These are phyloP conservation scores for Herpetotheres cachinnans DNA, from an alignment of 2,113 vertebrate genomes.

Conservation along the genomic window DNA sequence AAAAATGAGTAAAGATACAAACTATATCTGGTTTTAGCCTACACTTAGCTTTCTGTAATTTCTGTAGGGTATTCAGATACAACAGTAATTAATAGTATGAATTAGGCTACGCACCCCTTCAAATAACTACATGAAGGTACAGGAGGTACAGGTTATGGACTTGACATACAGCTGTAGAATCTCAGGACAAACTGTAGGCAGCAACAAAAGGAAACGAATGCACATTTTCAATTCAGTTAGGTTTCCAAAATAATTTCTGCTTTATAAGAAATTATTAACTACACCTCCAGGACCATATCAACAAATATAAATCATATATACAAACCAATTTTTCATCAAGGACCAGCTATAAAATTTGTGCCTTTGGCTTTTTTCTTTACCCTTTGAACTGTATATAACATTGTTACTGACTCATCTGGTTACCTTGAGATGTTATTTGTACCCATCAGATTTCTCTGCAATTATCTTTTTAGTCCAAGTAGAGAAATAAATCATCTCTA, in stretches of 20 bases:
- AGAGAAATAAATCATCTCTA: conserved; percentile 48
- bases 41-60: neutral
- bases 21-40: neutral
- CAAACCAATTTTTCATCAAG: neutral
- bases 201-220: neutral
- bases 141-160: neutral
- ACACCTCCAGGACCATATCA: neutral
- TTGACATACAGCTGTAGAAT: neutral
- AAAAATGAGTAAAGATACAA: neutral
- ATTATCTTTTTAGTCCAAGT: conserved; percentile 45
- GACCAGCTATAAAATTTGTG: neutral
- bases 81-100: neutral
- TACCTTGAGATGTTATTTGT: conserved; percentile 35
- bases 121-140: neutral
- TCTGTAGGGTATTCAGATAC: neutral
- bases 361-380: neutral
- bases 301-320: neutral
- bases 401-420: conserved; percentile 13
- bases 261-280: neutral
- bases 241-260: neutral
- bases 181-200: neutral
- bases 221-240: neutral
- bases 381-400: neutral
- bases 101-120: neutral
- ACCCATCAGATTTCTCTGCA: conserved; percentile 26